Conservation (phyloP, 2,888 invertebrate genomes). For the Muscina levida region DNA sequence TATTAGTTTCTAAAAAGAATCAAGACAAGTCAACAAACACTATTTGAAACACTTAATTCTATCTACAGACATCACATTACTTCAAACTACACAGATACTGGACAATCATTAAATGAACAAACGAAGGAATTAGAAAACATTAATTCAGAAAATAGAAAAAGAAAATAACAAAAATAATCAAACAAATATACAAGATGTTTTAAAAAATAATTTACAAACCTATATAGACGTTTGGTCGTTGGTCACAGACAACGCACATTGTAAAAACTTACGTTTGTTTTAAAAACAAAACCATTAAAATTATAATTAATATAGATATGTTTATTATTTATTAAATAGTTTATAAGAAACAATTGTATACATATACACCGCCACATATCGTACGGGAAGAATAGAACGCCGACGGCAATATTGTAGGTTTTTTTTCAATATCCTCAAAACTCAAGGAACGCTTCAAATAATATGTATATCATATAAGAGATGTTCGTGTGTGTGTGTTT, state of each 20-base stretch:
- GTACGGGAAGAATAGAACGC: no score
- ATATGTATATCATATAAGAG: no score
- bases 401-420: no score
- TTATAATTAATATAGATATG: neutral
- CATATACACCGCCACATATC: no score
- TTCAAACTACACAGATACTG: conserved; percentile 26
- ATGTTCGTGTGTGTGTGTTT: no score
- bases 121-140: neutral
- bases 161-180: neutral
- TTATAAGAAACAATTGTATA: no score
- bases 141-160: neutral
- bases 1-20: conserved; percentile 3
- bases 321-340: neutral
- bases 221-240: neutral
- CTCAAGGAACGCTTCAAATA: no score
- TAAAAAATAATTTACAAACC: conserved; percentile 5
- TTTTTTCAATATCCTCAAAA: no score
- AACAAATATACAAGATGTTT: conserved; percentile 5
- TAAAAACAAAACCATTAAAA: conserved; percentile 9
- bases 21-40: conserved; percentile 32
- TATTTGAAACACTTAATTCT: conserved; percentile 8
- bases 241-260: neutral
- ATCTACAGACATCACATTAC: conserved; percentile 36
- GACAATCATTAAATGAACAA: neutral
- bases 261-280: conserved; percentile 8